Conservation (phyloP, 1,140 invertebrate species). For the Cherax quadricarinatus region DNA sequence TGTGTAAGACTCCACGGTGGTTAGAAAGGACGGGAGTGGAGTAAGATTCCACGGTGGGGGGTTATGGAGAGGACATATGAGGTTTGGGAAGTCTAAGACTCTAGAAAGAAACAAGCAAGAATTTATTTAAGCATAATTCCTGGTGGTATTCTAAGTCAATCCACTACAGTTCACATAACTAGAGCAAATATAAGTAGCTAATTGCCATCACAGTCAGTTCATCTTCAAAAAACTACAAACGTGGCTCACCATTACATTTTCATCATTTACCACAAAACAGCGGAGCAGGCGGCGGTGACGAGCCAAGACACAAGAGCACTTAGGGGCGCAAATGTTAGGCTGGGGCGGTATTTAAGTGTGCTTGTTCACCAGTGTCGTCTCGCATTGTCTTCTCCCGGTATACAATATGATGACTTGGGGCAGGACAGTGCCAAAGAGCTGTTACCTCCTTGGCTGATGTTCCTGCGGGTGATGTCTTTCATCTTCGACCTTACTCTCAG, state of each 20-base stretch:
- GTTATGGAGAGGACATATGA: background rate
- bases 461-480: background rate
- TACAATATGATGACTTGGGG: slow-evolving; percentile 16
- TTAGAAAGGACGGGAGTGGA: background rate
- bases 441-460: background rate
- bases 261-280: slow-evolving; percentile 26
- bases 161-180: slow-evolving; percentile 12
- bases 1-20: background rate
- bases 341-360: background rate
- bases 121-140: slow-evolving; percentile 11
- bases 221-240: slow-evolving; percentile 17
- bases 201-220: slow-evolving; percentile 40
- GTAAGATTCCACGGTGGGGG: background rate
- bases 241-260: slow-evolving; percentile 15
- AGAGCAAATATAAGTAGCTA: slow-evolving; percentile 34
- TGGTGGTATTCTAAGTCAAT: background rate
- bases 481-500: background rate
- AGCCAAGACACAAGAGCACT: background rate
- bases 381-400: background rate
- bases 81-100: no score
- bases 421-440: background rate
- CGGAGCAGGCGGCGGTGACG: background rate
- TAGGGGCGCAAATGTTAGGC: background rate
- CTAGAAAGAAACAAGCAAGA: background rate
- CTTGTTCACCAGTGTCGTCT: background rate